Percentiles rank a stretch among this genome's conserved stretches.
These are phyloP conservation scores for Condylura cristata DNA, from an alignment of 2,113 vertebrate species.

Conservation along the genomic window DNA sequence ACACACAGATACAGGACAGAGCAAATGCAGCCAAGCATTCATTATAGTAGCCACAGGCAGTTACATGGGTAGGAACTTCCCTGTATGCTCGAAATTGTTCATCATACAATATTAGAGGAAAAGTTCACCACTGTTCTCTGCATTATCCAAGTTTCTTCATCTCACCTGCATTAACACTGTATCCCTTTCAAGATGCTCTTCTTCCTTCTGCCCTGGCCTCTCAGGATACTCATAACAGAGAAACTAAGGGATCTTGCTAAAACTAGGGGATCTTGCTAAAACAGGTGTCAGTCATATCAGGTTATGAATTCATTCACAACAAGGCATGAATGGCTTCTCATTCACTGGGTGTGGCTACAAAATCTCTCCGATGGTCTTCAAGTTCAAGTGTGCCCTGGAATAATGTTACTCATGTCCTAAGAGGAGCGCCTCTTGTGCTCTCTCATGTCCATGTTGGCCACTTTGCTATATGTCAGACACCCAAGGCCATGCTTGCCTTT, in stretches of 20 bases:
- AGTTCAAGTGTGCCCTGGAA: too few relatives aligned
- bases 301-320: not conserved
- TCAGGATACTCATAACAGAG: not conserved
- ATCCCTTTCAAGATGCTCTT: not conserved
- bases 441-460: not conserved
- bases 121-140: not conserved
- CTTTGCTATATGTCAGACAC: not conserved
- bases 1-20: not conserved
- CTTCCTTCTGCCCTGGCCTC: too few relatives aligned
- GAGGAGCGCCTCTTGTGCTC: accelerated
- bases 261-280: not conserved
- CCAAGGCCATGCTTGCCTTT: too few relatives aligned
- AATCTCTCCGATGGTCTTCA: not conserved
- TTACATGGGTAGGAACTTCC: not conserved
- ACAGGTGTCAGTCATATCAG: not conserved
- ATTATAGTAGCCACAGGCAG: not conserved
- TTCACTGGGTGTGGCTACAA: not conserved
- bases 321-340: accelerated
- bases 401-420: too few relatives aligned
- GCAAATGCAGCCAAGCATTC: not conserved
- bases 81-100: not conserved
- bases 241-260: not conserved
- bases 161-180: not conserved
- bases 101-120: not conserved
- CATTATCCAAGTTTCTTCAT: not conserved